A percentile compares a stretch with the other conserved stretches of the same genome.
phyloP scores from a whole-genome alignment of 2,113 vertebrate genomes.

The Clarias gariepinus region DNA sequence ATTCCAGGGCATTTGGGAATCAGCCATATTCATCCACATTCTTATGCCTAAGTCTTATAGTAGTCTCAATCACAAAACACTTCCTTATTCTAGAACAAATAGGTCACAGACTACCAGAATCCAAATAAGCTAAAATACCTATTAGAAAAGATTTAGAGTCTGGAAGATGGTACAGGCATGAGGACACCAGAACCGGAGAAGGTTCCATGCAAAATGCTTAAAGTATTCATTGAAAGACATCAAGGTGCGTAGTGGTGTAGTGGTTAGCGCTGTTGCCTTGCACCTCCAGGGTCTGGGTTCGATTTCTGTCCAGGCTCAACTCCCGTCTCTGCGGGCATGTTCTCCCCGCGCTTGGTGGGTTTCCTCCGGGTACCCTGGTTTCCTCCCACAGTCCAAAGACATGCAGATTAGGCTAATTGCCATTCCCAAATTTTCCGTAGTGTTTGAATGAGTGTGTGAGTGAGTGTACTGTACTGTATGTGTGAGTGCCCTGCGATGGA shows the following conservation, averaged over 20 bases:
- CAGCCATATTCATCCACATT: background rate
- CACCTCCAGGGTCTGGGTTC: too few relatives aligned
- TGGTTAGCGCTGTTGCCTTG: too few relatives aligned
- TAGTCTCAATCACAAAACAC: background rate
- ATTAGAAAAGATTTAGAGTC: background rate
- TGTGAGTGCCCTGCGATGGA: too few relatives aligned
- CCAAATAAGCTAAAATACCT: background rate
- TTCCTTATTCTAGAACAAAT: background rate
- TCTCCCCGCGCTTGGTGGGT: too few relatives aligned
- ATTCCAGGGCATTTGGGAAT: background rate
- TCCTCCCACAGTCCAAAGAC: too few relatives aligned
- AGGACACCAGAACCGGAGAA: background rate
- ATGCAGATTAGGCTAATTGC: too few relatives aligned
- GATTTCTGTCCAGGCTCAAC: too few relatives aligned
- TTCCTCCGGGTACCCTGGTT: too few relatives aligned
- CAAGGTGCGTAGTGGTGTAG: background rate
- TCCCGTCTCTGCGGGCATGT: too few relatives aligned
- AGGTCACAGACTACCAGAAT: background rate
- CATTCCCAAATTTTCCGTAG: too few relatives aligned
- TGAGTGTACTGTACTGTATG: too few relatives aligned
- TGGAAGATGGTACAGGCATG: background rate
- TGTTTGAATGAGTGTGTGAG: too few relatives aligned
- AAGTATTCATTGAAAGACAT: background rate
- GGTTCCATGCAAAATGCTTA: background rate
- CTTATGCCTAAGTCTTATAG: background rate